Base-by-base conservation (phyloP, 2,888 invertebrate genomes). In the Pomacea canaliculata region DNA sequence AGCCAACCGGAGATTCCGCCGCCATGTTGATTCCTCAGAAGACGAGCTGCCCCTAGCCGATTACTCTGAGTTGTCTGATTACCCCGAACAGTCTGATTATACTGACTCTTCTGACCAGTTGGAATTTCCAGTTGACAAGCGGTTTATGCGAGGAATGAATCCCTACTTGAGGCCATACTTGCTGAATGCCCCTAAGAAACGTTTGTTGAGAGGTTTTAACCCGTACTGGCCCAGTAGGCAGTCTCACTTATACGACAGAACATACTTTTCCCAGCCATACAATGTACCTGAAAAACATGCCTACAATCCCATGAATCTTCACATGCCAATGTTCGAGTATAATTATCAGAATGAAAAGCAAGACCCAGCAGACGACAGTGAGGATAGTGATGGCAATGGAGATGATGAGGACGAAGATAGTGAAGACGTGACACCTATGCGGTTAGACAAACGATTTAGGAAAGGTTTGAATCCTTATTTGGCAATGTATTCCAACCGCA, bases 171-270 rank as follows among this genome's bases (percentile, higher is more conserved):
- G 60, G n/a, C 19, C 59, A 16, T 74, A 69, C 46, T 49, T 67
- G 7, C 67, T 23, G 48, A 27, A 23, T 0, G 27, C 12, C 13
- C 60, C 27, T 18, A 23, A 65, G 10, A 76, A 78, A 60, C 37
- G 78, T 12, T 78, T 78, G 16, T 63, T 78, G 51, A 78, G 56
- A 73, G 78, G 78, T 1, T 65, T 73, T n/a, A 49, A 62, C 18
- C 48, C 46, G 19, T 71, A 71, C 60, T 51, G 16, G 19, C 0
- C 27, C 5, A 59, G 12, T 2, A 56, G 13, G 27, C 37, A 9
- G 9, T 5, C 37, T 19, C 68, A 2, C 68, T 1, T 46, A 19
- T 46, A 68, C 9, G 68, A 9, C 48, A 68, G 37, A 19, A 12
- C 16, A 19, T 63, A 49, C 12, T n/a, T 5, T n/a, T 12, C n/a